A percentile compares a stretch with the other conserved stretches of the same genome.
These are phyloP conservation scores for Drosophila parthenogenetica DNA, from an alignment of 2,888 invertebrate genomes.

Conservation along the genomic window DNA sequence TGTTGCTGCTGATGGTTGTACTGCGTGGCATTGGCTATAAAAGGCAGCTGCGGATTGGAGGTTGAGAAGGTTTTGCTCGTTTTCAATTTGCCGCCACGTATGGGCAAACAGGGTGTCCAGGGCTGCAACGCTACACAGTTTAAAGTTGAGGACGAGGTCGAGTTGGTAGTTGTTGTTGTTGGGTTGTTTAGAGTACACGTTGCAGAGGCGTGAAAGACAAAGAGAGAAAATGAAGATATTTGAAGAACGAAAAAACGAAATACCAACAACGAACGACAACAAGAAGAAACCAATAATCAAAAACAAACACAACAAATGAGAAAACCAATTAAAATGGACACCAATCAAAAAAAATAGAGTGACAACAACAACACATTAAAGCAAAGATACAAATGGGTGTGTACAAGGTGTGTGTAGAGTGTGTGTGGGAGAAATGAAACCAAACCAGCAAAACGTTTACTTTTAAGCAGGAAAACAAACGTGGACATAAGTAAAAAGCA, in stretches of 20 bases:
- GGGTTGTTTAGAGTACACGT: slow-evolving; percentile 53
- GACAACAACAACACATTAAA: slow-evolving; percentile 40
- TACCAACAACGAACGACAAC: slow-evolving; percentile 70
- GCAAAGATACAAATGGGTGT: slow-evolving; percentile 17
- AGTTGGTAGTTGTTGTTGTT: slow-evolving; percentile 40
- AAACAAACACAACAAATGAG: slow-evolving; percentile 20
- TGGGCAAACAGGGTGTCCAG: slow-evolving; percentile 85
- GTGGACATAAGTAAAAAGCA: slow-evolving; percentile 5
- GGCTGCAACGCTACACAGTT: slow-evolving; percentile 84
- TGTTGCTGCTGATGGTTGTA: slow-evolving; percentile 59
- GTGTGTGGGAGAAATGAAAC: slow-evolving; percentile 26
- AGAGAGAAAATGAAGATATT: slow-evolving; percentile 81
- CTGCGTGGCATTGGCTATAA: slow-evolving; percentile 77
- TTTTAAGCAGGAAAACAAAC: slow-evolving; percentile 24
- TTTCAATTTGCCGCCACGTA: slow-evolving; percentile 85
- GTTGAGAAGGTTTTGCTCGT: slow-evolving; percentile 85
- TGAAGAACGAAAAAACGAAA: slow-evolving; percentile 79
- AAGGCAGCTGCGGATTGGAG: slow-evolving; percentile 85
- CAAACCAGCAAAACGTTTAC: slow-evolving; percentile 26
- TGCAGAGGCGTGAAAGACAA: slow-evolving; percentile 69
- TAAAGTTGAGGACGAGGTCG: slow-evolving; percentile 28
- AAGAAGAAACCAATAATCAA: slow-evolving; percentile 40
- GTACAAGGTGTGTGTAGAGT: slow-evolving; percentile 11
- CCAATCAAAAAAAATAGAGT: slow-evolving; percentile 10
- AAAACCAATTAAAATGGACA: slow-evolving; percentile 21